Evolutionary conservation across 1,140 invertebrate genomes (phyloP), one percentile per base, ranked within the genome.

Genomic region (Trichoplusia ni): DNA sequence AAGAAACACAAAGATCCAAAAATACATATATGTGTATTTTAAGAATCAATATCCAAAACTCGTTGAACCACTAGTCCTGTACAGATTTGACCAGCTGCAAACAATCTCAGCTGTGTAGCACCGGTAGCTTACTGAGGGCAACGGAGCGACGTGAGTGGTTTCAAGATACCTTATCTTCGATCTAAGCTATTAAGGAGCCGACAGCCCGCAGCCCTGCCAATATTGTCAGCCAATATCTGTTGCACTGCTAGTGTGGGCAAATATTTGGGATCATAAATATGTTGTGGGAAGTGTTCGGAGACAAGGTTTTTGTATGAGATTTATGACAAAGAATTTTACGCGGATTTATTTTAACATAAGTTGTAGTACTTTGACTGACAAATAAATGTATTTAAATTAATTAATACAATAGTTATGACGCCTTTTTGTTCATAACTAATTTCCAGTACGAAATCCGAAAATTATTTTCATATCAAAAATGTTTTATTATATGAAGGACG

Each of bases 161-260:
- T 47, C 38, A 25, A 60, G 56, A 60, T 60, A 60, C 38, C 56
- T 21, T 46, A 60, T 60, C 56, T 60, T 21, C 18, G 38, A 60
- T 60, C 35, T 23, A 33, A 14, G 31, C 60, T 51, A 40, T 38
- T 51, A 51, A n/a, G 35, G 11, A 18, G 7, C 16, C 21, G 51
- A 54, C 51, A 11, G 51, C 18, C 35, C 4, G n/a, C 35, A 25
- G 13, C 16, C 16, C 35, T 33, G 14, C 35, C 51, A 38, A 19
- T 54, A 16, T 8, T n/a, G 4, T 16, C 29, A 4, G 3, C 29
- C 40, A 42, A 49, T 49, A 49, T 49, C 46, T 49, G 46, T 49
- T 49, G 46, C 25, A 5, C 8, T 49, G 27, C 23, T 29, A 7
- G 18, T 49, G 25, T 16, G 5, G 4, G 18, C 14, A 29, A 27